Percentiles rank a stretch among this genome's conserved stretches.
Conservation (phyloP, 1,140 invertebrate species). For the Nephila pilipes region DNA sequence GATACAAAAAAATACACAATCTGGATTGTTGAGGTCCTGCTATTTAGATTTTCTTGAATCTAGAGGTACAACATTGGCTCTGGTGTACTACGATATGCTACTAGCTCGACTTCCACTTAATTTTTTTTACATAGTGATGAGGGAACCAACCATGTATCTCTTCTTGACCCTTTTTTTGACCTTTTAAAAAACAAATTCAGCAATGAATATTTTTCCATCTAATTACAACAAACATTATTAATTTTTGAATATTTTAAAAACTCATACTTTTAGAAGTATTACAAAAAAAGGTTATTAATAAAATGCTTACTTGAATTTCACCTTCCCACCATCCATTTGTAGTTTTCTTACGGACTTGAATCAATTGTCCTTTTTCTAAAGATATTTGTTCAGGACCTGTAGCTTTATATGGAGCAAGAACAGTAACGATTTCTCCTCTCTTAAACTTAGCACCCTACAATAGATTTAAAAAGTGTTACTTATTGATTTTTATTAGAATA, state of each 20-base stretch:
- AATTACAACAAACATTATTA: too few species aligned
- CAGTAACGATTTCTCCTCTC: constrained; percentile 93
- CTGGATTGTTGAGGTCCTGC: constrained; percentile 60
- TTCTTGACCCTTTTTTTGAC: constrained; percentile 87
- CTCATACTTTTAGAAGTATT: not conserved
- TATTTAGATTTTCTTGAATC: constrained; percentile 67
- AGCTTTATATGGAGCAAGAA: constrained; percentile 93
- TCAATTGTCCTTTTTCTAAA: constrained; percentile 94
- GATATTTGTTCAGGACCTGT: constrained; percentile 94
- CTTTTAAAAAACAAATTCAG: not conserved
- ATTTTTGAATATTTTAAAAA: too few species aligned
- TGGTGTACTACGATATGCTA: constrained; percentile 78
- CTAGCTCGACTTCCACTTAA: constrained; percentile 81
- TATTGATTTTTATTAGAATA: too few species aligned
- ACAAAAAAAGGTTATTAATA: not conserved
- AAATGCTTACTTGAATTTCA: constrained; percentile 90
- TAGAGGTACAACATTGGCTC: constrained; percentile 75
- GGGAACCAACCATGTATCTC: constrained; percentile 97
- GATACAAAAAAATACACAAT: too few species aligned
- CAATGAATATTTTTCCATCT: not conserved
- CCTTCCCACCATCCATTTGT: constrained; percentile 99
- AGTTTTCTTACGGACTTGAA: constrained; percentile 97
- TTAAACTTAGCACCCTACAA: constrained; percentile 83
- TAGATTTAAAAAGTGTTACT: not conserved
- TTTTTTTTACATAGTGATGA: constrained; percentile 96